Conservation (phyloP, 2,888 invertebrate species). For the Cistogaster globosa region DNA sequence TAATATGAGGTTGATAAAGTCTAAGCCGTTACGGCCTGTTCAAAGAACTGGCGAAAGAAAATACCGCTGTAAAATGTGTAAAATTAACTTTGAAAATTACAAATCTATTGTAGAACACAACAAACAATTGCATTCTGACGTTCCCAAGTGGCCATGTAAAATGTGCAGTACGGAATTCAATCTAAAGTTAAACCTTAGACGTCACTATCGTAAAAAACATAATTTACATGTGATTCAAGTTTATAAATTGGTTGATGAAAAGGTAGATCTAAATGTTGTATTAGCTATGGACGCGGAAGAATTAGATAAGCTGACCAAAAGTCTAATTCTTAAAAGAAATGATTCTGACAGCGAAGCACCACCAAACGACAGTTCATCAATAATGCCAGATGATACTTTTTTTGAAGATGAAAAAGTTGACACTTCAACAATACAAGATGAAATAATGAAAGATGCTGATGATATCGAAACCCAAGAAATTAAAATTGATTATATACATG, state of each 20-base stretch:
- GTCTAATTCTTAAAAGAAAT: not conserved
- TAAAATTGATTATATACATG: conserved; percentile 46
- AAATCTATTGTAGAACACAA: conserved; percentile 49
- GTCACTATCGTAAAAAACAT: conserved; percentile 49
- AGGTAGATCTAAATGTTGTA: conserved; percentile 32
- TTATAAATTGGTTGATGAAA: conserved; percentile 31
- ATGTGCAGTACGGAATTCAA: conserved; percentile 30
- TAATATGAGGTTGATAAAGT: conserved; percentile 18
- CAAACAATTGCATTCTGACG: conserved; percentile 29
- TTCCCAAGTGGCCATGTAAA: conserved; percentile 17
- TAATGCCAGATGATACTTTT: not conserved
- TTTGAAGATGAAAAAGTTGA: conserved; percentile 12
- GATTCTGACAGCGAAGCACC: not conserved
- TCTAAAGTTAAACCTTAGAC: conserved; percentile 8
- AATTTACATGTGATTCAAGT: conserved; percentile 31
- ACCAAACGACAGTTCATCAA: not conserved
- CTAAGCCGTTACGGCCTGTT: not conserved
- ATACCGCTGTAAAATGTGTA: conserved; percentile 49
- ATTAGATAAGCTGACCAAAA: conserved; percentile 6
- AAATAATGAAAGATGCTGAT: conserved; percentile 20
- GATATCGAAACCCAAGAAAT: not conserved
- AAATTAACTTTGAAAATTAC: conserved; percentile 19
- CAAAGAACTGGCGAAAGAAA: not conserved
- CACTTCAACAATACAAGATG: conserved; percentile 2
- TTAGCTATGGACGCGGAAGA: conserved; percentile 16